Base-by-base conservation (phyloP, 2,113 vertebrate genomes). In the Ailuropoda melanoleuca region DNA sequence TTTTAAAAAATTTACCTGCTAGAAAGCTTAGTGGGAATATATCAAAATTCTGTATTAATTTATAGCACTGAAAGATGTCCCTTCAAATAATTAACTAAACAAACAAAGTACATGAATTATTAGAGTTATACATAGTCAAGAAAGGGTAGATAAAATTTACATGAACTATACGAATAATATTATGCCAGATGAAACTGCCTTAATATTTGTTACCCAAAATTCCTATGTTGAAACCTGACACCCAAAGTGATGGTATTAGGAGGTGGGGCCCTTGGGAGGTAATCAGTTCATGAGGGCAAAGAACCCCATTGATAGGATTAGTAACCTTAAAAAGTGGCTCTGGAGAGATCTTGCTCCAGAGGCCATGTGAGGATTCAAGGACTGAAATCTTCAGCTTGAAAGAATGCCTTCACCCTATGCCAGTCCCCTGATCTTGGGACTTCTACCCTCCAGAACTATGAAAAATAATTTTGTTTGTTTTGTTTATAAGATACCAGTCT, bases 1-100 rank as follows among this genome's bases (percentile, higher is more conserved):
- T 29, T 87, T 91, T 66, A 64, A 75, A 81, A 90, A 87, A 83
- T 75, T 88, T 88, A 95, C 50, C 56, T 87, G 64, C 48, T 77
- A 70, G 68, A 58, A 88, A 83, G 46, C 29, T 84, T 88, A 60
- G 29, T 78, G 37, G 18, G n/a, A 77, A 78, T 15, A 9, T n/a
- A 70, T 88, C 29, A 97, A 77, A 92, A 78, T 88, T 95, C 10
- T 86, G 2, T 82, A 70, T 92, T 14, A 68, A 81, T 88, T 93
- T 94, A 62, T 19, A 92, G 58, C 29, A 93, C 0, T 80, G 15
- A 78, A 23, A 68, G 21, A 78, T n/a, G 4, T 14, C 29, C 10
- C 56, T 62, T 96, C 48, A 90, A 88, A 64, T 82, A 92, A 72
- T 82, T 84, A 77, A 31, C 39, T 1, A 17, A 4, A 93, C 10